These are phyloP conservation scores for Thecophora atra DNA, from an alignment of 2,888 invertebrate species.

Conservation along the genomic window DNA sequence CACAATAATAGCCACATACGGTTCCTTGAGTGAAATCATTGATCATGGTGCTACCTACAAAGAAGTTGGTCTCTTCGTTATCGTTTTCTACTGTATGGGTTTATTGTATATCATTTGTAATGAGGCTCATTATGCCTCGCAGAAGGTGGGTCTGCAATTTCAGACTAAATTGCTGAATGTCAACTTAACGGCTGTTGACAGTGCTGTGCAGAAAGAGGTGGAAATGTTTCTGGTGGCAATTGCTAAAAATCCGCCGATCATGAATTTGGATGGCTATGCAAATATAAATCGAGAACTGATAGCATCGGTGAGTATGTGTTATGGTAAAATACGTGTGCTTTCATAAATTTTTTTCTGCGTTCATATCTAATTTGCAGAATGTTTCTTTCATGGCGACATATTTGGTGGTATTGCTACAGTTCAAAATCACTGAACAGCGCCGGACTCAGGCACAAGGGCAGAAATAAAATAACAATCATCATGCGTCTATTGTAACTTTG, in stretches of 20 bases:
- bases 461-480: too few species aligned
- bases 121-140: constrained; percentile 76
- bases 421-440: constrained; percentile 71
- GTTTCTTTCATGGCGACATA: constrained; percentile 79
- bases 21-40: constrained; percentile 76
- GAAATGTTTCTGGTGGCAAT: constrained; percentile 80
- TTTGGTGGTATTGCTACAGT: constrained; percentile 77
- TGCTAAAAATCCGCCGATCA: constrained; percentile 78
- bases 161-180: constrained; percentile 74
- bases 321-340: constrained; percentile 1
- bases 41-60: constrained; percentile 78
- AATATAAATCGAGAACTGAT: constrained; percentile 77
- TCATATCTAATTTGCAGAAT: constrained; percentile 70
- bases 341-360: background rate
- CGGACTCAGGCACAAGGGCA: too few species aligned
- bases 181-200: constrained; percentile 73
- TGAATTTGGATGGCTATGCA: constrained; percentile 80
- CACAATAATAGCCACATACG: constrained; percentile 77
- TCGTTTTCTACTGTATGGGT: constrained; percentile 77
- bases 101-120: constrained; percentile 78
- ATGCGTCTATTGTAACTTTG: too few species aligned
- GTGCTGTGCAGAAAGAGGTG: constrained; percentile 74
- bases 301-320: constrained; percentile 68
- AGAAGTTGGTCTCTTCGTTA: constrained; percentile 76
- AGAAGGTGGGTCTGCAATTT: constrained; percentile 72